Conservation (phyloP, 1,140 invertebrate species). For the Hypothenemus hampei region DNA sequence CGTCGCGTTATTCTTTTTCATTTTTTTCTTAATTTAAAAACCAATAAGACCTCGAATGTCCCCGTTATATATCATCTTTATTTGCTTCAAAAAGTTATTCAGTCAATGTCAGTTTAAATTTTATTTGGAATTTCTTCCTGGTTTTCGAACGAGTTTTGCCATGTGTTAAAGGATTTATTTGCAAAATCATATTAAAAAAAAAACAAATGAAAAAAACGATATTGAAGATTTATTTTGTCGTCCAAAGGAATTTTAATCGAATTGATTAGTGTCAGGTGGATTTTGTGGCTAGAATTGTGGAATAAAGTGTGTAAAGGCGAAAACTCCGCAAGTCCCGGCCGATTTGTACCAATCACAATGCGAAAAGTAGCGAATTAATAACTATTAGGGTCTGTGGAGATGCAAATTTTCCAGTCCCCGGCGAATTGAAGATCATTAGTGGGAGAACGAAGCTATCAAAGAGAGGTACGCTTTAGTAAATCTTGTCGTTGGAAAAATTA, state of each 20-base stretch:
- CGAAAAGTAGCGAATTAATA: conserved; percentile 31
- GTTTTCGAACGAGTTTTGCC: not conserved
- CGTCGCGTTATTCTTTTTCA: too few relatives aligned
- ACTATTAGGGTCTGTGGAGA: conserved; percentile 24
- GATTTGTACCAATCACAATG: conserved; percentile 18
- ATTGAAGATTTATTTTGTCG: too few relatives aligned
- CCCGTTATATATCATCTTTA: conserved; percentile 20
- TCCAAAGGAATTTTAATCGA: too few relatives aligned
- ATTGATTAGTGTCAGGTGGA: too few relatives aligned
- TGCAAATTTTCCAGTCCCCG: conserved; percentile 15
- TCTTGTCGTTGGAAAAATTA: too few relatives aligned
- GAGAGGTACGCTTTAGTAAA: too few relatives aligned
- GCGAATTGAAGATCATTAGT: conserved; percentile 2
- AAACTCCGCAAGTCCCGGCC: conserved; percentile 8
- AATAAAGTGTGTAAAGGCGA: not conserved
- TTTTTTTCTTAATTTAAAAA: too few relatives aligned
- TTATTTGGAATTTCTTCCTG: conserved; percentile 13
- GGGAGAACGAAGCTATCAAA: not conserved
- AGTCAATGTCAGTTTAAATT: conserved; percentile 19
- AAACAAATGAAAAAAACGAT: too few relatives aligned
- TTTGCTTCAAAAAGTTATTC: conserved; percentile 13
- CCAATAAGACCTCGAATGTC: conserved; percentile 14
- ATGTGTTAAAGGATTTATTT: too few relatives aligned
- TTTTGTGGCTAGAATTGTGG: too few relatives aligned
- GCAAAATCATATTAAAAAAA: too few relatives aligned